phyloP scores from a whole-genome alignment of 2,113 vertebrate species.

The Tretioscincus oriximinensis region DNA sequence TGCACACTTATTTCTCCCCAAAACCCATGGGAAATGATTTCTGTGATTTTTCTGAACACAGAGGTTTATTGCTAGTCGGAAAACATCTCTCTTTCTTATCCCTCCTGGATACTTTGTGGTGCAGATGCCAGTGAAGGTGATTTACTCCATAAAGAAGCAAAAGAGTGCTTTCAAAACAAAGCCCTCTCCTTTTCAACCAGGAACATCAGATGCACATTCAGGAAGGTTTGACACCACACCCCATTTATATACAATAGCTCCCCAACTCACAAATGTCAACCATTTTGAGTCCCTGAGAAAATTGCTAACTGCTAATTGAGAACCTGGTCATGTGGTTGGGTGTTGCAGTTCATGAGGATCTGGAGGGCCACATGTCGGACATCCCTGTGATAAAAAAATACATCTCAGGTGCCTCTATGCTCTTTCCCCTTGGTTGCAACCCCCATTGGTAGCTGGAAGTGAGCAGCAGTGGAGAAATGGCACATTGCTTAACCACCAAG shows the following conservation, averaged over 20 bases:
- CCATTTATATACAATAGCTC: no score
- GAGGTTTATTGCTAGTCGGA: background rate
- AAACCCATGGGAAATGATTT: background rate
- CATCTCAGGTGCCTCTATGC: background rate
- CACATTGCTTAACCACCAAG: background rate
- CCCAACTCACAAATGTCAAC: background rate
- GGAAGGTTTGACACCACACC: background rate
- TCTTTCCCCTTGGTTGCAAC: background rate
- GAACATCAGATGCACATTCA: background rate
- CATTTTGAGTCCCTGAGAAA: background rate
- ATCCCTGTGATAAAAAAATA: conserved; percentile 13
- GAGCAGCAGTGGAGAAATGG: background rate
- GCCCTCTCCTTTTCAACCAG: background rate
- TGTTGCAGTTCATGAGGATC: no score
- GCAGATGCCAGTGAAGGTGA: no score
- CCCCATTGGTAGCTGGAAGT: background rate
- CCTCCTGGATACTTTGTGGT: no score
- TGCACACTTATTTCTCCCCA: background rate
- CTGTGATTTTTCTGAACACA: background rate
- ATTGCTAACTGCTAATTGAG: background rate
- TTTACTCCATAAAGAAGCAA: no score
- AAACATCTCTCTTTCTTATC: background rate
- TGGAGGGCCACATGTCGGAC: no score
- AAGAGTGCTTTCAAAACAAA: background rate
- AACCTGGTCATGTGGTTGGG: no score